These are phyloP conservation scores for Uria lomvia DNA, from an alignment of 2,113 vertebrate genomes.

Conservation along the genomic window DNA sequence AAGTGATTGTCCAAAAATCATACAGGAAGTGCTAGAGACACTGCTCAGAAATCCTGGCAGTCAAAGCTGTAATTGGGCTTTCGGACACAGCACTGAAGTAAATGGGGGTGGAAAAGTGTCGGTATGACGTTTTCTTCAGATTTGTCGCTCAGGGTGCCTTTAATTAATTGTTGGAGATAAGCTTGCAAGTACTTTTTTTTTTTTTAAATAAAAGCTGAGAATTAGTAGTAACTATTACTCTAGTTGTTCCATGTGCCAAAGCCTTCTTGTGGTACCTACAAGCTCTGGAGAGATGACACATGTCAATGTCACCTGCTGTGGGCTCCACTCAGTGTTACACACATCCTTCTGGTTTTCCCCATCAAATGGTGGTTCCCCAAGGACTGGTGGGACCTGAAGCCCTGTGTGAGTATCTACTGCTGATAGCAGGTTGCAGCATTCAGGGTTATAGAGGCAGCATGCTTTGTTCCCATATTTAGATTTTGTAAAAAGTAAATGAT, in stretches of 20 bases:
- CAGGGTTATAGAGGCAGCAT: neutral
- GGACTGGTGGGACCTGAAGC: neutral
- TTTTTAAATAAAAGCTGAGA: neutral
- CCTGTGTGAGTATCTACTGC: neutral
- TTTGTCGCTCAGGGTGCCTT: accelerated
- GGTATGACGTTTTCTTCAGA: neutral
- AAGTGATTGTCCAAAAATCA: neutral
- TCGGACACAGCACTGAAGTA: neutral
- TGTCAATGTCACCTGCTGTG: accelerated
- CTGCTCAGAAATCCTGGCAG: neutral
- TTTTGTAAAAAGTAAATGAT: neutral
- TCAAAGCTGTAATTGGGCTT: neutral
- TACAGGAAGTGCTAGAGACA: neutral
- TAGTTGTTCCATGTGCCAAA: neutral
- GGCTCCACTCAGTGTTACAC: neutral
- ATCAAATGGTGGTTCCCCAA: neutral
- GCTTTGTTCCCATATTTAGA: neutral
- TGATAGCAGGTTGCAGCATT: neutral
- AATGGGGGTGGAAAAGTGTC: neutral
- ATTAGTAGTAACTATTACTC: neutral
- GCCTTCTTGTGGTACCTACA: neutral
- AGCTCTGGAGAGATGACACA: neutral
- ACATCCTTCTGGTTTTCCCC: neutral
- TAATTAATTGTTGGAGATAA: neutral
- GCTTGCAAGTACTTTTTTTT: neutral